Base-by-base conservation (phyloP, 92 coral and sea anemone species). In the Desmophyllum pertusum region DNA sequence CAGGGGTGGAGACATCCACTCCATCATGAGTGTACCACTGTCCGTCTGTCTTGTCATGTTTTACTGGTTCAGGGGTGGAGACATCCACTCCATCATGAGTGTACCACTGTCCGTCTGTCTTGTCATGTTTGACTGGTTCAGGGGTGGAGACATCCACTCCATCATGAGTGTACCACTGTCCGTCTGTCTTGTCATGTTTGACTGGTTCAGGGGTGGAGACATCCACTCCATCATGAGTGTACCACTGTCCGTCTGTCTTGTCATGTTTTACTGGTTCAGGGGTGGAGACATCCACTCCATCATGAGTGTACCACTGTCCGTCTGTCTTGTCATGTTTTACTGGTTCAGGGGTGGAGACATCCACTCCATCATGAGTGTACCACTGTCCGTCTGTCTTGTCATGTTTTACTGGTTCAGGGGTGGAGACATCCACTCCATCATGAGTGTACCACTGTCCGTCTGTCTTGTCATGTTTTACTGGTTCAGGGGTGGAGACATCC, bases 361-460 rank as follows among this genome's bases (percentile, higher is more conserved):
- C n/a, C n/a, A n/a, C n/a, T n/a, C 81, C 83, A 25, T 84, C 78
- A 21, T 85, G 89, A 75, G 82, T 77, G 84, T 85, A 85, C 89
- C 87, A 85, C 52, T 89, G 89, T 17, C 92, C 89, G 0, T 86
- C 89, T 18, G 15, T 80, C 33, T 83, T 83, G 81, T 89, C 84
- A 80, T 39, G 85, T 1, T 10, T 17, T 17, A 80, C 87, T 57
- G 84, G 87, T 48, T 67, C 73, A 37, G 73, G 73, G 73, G 73
- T 67, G 43, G 73, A n/a, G n/a, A n/a, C n/a, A n/a, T n/a, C n/a
- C n/a, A n/a, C n/a, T n/a, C 81, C 83, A 25, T 84, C 78, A 21
- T 85, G 89, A 75, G 82, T 77, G 84, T 85, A 85, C 89, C 87
- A 85, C 52, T 89, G 89, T 17, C 92, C 89, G 0, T 86, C 89